Evolutionary conservation across 92 coral and sea anemone genomes (phyloP).

Genomic region (Epizoanthus fatuus): DNA sequence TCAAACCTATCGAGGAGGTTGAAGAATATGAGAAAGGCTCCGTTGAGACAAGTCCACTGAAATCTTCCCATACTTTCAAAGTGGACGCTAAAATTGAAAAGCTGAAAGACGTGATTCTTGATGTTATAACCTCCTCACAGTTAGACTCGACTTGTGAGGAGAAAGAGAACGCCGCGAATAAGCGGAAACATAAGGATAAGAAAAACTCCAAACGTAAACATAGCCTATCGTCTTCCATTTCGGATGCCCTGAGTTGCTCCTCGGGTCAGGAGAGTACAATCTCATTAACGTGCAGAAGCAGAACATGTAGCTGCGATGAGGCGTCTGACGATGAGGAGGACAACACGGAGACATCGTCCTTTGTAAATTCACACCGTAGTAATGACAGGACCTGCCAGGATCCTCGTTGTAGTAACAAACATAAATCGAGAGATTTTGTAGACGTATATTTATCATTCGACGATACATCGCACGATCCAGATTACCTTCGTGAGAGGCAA

Average conservation of each 20-base stretch:
- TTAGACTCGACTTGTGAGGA: slow-evolving; percentile 61
- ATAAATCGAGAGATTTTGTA: slow-evolving; percentile 4
- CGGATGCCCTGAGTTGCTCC: slow-evolving; percentile 46
- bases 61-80: slow-evolving; percentile 60
- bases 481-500: background rate
- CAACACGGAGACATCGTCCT: slow-evolving; percentile 1
- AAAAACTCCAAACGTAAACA: slow-evolving; percentile 35
- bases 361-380: slow-evolving; percentile 9
- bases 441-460: slow-evolving; percentile 13
- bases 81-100: slow-evolving; percentile 69
- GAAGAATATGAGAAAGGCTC: slow-evolving; percentile 72
- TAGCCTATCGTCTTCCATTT: slow-evolving; percentile 21
- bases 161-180: slow-evolving; percentile 55
- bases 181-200: slow-evolving; percentile 13
- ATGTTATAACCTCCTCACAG: slow-evolving; percentile 75
- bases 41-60: slow-evolving; percentile 67
- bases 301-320: slow-evolving; percentile 58
- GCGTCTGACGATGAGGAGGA: slow-evolving; percentile 38
- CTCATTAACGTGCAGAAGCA: slow-evolving; percentile 13
- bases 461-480: slow-evolving; percentile 12
- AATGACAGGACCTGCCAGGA: background rate
- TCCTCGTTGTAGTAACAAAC: background rate
- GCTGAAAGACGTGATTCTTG: slow-evolving; percentile 78
- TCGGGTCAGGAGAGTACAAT: slow-evolving; percentile 52
- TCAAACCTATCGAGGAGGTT: slow-evolving; percentile 43